Percentiles rank a stretch among this genome's conserved stretches.
Evolutionary conservation across 2,797 vertebrate species (phyloP).

Genomic region (Pempheris klunzingeri): DNA sequence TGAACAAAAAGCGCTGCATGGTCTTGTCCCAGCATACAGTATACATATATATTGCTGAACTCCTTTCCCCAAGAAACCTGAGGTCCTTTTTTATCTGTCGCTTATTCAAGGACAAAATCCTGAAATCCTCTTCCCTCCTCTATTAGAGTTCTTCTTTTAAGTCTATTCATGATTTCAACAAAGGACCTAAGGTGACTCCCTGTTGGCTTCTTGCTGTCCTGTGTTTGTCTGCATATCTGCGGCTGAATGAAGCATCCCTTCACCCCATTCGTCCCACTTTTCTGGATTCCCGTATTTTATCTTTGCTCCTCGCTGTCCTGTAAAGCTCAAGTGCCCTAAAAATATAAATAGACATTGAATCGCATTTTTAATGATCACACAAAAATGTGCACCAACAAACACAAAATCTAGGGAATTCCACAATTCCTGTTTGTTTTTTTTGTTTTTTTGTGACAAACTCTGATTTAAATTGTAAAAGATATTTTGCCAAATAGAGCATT

Average conservation of each 20-base stretch:
- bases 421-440: rapidly evolving
- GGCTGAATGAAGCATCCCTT: neutral
- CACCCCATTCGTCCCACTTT: neutral
- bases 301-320: neutral
- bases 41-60: slow-evolving; percentile 1
- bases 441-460: neutral
- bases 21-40: neutral
- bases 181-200: neutral
- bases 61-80: neutral
- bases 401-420: neutral
- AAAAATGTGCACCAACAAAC: neutral
- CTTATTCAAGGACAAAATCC: slow-evolving; percentile 32
- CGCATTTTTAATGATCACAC: neutral
- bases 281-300: neutral
- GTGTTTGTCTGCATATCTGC: neutral
- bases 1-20: slow-evolving; percentile 4
- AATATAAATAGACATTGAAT: neutral
- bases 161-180: slow-evolving; percentile 28
- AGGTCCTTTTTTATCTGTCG: slow-evolving; percentile 24
- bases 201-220: neutral
- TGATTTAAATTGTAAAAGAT: neutral
- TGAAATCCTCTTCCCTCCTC: neutral
- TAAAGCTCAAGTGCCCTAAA: neutral
- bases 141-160: neutral
- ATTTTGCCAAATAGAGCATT: neutral